phyloP scores from a whole-genome alignment of 2,113 vertebrate genomes.

The Campylomormyrus numenius region DNA sequence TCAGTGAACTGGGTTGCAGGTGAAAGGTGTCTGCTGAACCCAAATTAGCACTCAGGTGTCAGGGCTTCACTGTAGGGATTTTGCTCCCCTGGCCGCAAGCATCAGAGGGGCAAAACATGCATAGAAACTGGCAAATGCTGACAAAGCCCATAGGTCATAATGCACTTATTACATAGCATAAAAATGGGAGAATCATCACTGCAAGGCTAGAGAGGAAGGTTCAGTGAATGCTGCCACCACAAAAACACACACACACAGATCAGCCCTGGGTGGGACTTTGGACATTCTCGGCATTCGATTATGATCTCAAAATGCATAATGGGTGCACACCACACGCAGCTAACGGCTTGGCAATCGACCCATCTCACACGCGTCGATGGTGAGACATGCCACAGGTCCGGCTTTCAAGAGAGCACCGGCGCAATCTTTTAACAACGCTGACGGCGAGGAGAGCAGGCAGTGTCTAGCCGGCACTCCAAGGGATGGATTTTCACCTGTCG shows the following conservation, averaged over 20 bases:
- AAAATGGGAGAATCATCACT: not conserved
- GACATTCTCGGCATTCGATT: not conserved
- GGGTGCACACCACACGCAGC: not conserved
- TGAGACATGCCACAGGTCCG: not conserved
- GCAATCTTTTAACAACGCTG: conserved; percentile 10
- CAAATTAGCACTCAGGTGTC: not conserved
- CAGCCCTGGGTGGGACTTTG: not conserved
- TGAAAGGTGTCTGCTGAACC: not conserved
- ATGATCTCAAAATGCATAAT: not conserved
- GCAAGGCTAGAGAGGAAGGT: not conserved
- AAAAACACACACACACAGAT: not conserved
- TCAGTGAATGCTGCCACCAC: not conserved
- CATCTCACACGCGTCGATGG: not conserved
- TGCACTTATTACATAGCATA: not conserved
- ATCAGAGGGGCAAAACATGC: not conserved
- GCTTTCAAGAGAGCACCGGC: not conserved
- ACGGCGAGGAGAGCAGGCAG: not conserved
- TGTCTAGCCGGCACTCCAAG: not conserved
- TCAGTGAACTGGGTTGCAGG: not conserved
- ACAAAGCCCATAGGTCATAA: not conserved
- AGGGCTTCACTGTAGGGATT: not conserved
- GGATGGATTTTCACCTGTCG: conserved; percentile 14
- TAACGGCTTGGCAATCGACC: not conserved
- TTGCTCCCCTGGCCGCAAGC: not conserved
- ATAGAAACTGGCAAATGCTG: not conserved